phyloP scores from a whole-genome alignment of 2,797 vertebrate genomes.

The Anableps anableps region DNA sequence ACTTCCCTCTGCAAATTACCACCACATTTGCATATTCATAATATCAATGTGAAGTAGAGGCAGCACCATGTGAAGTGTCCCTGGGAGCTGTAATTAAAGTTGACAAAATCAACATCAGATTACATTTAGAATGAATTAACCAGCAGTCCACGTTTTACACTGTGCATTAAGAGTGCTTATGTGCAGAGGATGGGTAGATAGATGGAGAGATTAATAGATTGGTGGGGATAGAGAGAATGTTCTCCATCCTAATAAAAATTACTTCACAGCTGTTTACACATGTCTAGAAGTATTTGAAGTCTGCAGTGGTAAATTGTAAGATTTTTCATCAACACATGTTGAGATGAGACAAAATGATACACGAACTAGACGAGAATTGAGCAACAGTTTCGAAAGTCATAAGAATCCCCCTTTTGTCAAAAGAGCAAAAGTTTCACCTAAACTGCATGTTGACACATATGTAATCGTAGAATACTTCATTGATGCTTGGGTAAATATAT shows the following conservation, averaged over 20 bases:
- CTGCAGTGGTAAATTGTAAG: slow-evolving; percentile 36
- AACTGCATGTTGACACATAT: background rate
- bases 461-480: background rate
- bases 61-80: slow-evolving; percentile 97
- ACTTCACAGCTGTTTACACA: slow-evolving; percentile 59
- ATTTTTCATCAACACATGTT: slow-evolving; percentile 45
- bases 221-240: slow-evolving; percentile 35
- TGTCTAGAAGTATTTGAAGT: slow-evolving; percentile 34
- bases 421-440: background rate
- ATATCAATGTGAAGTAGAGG: slow-evolving; percentile 97
- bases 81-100: slow-evolving; percentile 99
- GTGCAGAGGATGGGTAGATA: slow-evolving; percentile 40
- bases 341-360: background rate
- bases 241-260: slow-evolving; percentile 50
- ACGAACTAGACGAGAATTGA: background rate
- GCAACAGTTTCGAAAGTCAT: background rate
- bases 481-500: background rate
- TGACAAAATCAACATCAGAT: slow-evolving; percentile 99
- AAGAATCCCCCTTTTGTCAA: background rate
- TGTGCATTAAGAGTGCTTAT: slow-evolving; percentile 73
- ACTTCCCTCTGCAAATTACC: slow-evolving; percentile 95
- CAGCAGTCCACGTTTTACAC: slow-evolving; percentile 91
- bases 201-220: slow-evolving; percentile 31
- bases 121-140: slow-evolving; percentile 98
- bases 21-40: slow-evolving; percentile 98